These are phyloP conservation scores for Dasyornis broadbenti DNA, from an alignment of 2,113 vertebrate species.

Conservation along the genomic window DNA sequence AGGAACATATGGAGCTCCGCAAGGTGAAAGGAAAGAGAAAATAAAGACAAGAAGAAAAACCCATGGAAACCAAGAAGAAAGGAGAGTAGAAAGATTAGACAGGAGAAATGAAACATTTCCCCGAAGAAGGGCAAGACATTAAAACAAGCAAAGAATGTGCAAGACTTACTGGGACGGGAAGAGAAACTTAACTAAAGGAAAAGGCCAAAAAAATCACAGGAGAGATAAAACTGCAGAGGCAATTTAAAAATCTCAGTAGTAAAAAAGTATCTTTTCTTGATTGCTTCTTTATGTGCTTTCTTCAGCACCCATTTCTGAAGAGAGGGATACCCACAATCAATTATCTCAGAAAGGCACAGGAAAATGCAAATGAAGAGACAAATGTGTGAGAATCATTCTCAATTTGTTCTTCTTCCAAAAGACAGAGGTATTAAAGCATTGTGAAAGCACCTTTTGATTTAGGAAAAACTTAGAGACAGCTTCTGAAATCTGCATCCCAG, in stretches of 20 bases:
- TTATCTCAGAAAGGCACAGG: not conserved
- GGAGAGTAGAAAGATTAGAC: not conserved
- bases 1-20: not conserved
- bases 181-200: not conserved
- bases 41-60: not conserved
- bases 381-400: not conserved
- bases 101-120: not conserved
- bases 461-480: not conserved
- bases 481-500: not conserved
- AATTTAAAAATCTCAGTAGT: not conserved
- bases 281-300: not conserved
- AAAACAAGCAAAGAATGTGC: not conserved
- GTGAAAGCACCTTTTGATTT: not conserved
- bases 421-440: not conserved
- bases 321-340: not conserved
- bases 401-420: not conserved
- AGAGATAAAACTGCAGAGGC: not conserved
- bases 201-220: not conserved
- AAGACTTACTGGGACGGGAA: not conserved
- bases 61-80: not conserved
- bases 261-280: not conserved
- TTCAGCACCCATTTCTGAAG: not conserved
- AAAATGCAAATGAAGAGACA: not conserved
- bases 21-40: not conserved
- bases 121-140: not conserved